Evolutionary conservation across 2,113 vertebrate genomes (phyloP).

Genomic region (Pseudopipra pipra): DNA sequence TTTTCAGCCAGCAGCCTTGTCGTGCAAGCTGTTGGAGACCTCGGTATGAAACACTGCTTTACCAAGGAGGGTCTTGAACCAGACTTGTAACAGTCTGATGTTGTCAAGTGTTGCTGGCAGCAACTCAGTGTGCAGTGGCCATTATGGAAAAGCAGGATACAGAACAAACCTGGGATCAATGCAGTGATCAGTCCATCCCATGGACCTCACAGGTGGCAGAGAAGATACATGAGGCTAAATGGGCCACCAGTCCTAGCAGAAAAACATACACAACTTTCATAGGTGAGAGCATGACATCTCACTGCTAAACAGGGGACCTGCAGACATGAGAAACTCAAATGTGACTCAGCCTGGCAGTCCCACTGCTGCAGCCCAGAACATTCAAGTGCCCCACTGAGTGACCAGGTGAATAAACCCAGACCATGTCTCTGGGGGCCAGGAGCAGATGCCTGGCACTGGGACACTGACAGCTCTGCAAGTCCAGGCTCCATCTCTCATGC

Average conservation of each 20-base stretch:
- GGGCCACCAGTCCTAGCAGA: not conserved
- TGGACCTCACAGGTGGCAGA: not conserved
- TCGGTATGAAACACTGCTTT: not conserved
- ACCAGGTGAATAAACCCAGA: not conserved
- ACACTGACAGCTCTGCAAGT: not conserved
- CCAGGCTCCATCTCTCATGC: not conserved
- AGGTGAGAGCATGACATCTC: not conserved
- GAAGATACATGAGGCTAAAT: not conserved
- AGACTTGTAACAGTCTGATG: not conserved
- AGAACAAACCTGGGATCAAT: not conserved
- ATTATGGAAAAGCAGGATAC: not conserved
- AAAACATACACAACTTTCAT: not conserved
- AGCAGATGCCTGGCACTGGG: not conserved
- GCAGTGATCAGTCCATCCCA: not conserved
- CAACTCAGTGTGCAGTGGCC: not conserved
- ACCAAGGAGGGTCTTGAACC: not conserved
- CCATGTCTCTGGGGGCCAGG: not conserved
- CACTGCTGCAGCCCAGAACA: not conserved
- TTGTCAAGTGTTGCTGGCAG: not conserved
- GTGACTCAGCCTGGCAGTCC: not conserved
- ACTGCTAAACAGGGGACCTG: not conserved
- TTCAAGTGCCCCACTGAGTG: not conserved
- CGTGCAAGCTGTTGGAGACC: not conserved
- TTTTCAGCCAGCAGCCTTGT: not conserved
- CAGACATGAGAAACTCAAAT: not conserved